Base-by-base conservation (phyloP, 1,140 invertebrate genomes). In the Pogonus chalceus region DNA sequence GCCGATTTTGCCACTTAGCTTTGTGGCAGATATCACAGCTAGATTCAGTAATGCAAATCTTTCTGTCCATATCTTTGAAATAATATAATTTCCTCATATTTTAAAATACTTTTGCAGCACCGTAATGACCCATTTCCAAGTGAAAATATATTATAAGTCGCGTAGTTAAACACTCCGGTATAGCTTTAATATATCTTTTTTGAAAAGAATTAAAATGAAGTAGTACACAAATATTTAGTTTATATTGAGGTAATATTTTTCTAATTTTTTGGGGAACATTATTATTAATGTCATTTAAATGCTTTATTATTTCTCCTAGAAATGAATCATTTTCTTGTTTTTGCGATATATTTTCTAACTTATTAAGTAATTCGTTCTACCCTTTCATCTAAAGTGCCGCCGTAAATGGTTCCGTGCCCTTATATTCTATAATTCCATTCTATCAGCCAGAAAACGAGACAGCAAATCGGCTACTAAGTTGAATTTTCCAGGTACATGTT, bases 121-220 rank as follows among this genome's bases (percentile, higher is more conserved):
- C 64, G 3, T 60, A 58, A 59, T 68, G 66, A 0, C 64, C 65
- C 43, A 65, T 59, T 51, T 63, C 63, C 12, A 20, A 12, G 24
- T 67, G 66, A 3, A 56, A 46, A 20, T 59, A 52, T 12, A 23
- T 21, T 37, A 59, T 50, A 20, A 61, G n/a, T 2, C 52, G 39
- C 46, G 35, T 26, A 26, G 49, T 49, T 23, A 61, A 47, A 16
- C 55, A 61, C 24, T 53, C 51, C 20, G 26, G 26, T 4, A 31
- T 4, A 14, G 26, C 26, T 4, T 7, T 31, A 4, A 14, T 31
- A 14, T 4, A 7, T 4, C 26, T 4, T 31, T 31, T 4, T 4
- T 14, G 26, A 31, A 7, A 31, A 31, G 4, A 7, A 14, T 31
- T 14, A 4, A 14, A 7, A 31, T 31, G 26, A 4, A 31, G 14